Evolutionary conservation across 2,888 invertebrate genomes (phyloP).

Genomic region (Acrocyrtus sp.): DNA sequence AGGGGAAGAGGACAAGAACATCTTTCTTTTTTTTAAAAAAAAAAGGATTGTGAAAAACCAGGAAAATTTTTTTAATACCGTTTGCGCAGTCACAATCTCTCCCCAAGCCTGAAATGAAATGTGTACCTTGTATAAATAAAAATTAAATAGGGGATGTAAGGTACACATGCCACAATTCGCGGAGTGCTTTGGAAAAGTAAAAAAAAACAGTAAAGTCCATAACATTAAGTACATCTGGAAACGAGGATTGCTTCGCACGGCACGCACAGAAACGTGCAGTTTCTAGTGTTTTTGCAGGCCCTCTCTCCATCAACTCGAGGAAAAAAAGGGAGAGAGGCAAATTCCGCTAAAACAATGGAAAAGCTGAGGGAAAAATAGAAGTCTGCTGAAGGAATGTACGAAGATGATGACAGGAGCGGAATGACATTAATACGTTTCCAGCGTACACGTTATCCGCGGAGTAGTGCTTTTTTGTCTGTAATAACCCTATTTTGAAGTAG

Average conservation of each 20-base stretch:
- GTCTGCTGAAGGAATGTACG: too few relatives aligned
- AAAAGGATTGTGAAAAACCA: too few relatives aligned
- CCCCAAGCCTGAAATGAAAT: background rate
- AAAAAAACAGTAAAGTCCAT: too few relatives aligned
- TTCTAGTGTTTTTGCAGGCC: background rate
- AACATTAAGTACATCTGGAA: background rate
- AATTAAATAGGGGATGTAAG: background rate
- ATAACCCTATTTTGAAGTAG: too few relatives aligned
- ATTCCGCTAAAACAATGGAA: too few relatives aligned
- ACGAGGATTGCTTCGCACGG: background rate
- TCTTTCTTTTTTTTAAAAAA: background rate
- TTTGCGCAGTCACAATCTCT: too few relatives aligned
- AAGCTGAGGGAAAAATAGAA: too few relatives aligned
- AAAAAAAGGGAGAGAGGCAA: too few relatives aligned
- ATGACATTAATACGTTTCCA: constrained; percentile 26
- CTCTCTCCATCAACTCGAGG: background rate
- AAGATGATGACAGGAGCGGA: background rate
- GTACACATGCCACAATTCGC: too few relatives aligned
- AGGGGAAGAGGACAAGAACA: background rate
- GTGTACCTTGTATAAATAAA: background rate
- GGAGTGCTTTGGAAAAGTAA: background rate
- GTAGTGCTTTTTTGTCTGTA: too few relatives aligned
- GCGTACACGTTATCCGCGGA: too few relatives aligned
- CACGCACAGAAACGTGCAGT: background rate
- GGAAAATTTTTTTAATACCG: too few relatives aligned